Evolutionary conservation across 1,140 invertebrate genomes (phyloP).

Genomic region (Penaeus indicus): DNA sequence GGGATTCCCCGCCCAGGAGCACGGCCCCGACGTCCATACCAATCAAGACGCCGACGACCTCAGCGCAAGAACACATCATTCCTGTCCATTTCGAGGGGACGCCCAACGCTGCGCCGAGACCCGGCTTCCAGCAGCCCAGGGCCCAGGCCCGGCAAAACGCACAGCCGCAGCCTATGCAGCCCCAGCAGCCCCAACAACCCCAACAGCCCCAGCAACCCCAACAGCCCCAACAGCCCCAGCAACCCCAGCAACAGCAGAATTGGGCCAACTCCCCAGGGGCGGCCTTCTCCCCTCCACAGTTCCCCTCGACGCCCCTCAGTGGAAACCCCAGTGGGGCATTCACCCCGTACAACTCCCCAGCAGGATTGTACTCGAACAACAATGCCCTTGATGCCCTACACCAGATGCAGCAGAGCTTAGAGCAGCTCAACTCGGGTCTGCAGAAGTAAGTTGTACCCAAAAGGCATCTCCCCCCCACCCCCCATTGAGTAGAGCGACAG

Average conservation of each 20-base stretch:
- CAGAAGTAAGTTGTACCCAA: conserved; percentile 63
- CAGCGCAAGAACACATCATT: conserved; percentile 43
- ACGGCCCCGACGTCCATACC: conserved; percentile 21
- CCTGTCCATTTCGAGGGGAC: conserved; percentile 66
- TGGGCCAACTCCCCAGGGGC: conserved; percentile 75
- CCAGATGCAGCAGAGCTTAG: conserved; percentile 66
- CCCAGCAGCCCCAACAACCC: conserved; percentile 66
- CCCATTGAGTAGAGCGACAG: background rate
- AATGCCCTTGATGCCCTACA: conserved; percentile 65
- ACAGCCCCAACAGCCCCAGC: conserved; percentile 62
- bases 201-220: conserved; percentile 67
- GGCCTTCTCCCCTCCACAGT: conserved; percentile 40
- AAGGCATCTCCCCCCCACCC: background rate
- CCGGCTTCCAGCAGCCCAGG: conserved; percentile 53
- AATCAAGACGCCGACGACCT: conserved; percentile 27
- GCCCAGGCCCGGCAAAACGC: conserved; percentile 7
- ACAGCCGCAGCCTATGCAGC: conserved; percentile 59
- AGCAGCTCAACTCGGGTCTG: conserved; percentile 66
- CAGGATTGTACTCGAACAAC: conserved; percentile 68
- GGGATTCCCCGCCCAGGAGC: conserved; percentile 29
- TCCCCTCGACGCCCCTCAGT: conserved; percentile 56
- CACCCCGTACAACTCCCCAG: conserved; percentile 68
- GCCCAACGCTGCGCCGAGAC: background rate
- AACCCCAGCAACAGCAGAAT: conserved; percentile 65
- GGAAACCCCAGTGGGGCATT: conserved; percentile 59